Base-by-base conservation (phyloP, 2,797 vertebrate genomes). In the Peromyscus melanophrys region DNA sequence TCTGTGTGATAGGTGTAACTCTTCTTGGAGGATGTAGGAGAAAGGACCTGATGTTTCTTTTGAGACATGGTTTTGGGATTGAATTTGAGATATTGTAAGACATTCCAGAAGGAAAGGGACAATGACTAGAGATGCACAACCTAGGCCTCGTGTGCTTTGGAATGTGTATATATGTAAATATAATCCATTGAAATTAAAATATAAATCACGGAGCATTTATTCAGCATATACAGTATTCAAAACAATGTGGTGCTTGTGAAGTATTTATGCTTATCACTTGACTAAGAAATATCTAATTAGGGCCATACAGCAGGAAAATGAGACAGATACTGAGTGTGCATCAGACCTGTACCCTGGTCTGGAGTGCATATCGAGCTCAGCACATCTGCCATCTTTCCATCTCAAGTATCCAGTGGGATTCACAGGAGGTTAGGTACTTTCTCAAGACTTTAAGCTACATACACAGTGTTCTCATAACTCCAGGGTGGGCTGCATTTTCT, bases 51-150 rank as follows among this genome's bases (percentile, higher is more conserved):
- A 75, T 37, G 13, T 95, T 94, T 76, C 78, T 65, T 86, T 40
- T 65, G 86, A 81, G 9, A 61, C 83, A 46, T 0, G 31, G n/a
- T 57, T 88, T 88, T 73, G 43, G 93, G 96, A 83, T 6, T 78
- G 23, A 88, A 76, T 93, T 93, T 95, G 76, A 82, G 40, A 71
- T 76, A 63, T 14, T 96, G 43, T 71, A 92, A 77, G 69, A 23
- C 4, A 31, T 84, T 92, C 25, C 89, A 63, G 25, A 90, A 95
- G 16, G 31, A 89, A 93, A 49, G 69, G 2, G 23, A 19, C 16
- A 92, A 81, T 37, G 4, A 46, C 0, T 43, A 91, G 1, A 75
- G 52, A 85, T 92, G 65, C 82, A 91, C 46, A 82, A 73, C 16
- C 40, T 43, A 1, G 43, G n/a, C n/a, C 59, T 75, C 14, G 34